Evolutionary conservation across 1,140 invertebrate species (phyloP), one percentile per base, ranked within the genome.

Genomic region (Notospermus geniculatus): DNA sequence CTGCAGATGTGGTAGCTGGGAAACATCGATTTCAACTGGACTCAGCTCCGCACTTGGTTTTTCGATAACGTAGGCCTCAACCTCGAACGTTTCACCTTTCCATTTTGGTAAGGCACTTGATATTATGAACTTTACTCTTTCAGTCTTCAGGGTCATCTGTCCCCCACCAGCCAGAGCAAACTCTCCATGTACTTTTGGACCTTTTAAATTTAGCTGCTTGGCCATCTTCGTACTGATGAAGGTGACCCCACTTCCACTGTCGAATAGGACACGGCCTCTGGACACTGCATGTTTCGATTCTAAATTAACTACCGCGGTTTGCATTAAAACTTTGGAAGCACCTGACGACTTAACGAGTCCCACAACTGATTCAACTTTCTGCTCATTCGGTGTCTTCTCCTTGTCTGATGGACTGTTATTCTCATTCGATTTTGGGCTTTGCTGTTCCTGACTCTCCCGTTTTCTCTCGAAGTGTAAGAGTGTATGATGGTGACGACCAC

Each of bases 141-240:
- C 46, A n/a, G 46, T 50, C n/a, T 50, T 50, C 4, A 50, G 19
- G 46, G 4, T 50, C 46, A 50, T 50, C 5, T 5, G 5, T 7
- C 46, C 46, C 25, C 46, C n/a, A 5, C 46, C 46, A 7, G 46
- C 46, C 4, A 50, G 46, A 9, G 46, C n/a, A n/a, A 50, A 50
- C 25, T 50, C 46, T 50, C 5, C 46, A 19, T 50, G 4, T n/a
- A 27, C 46, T 27, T 7, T 50, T 7, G 25, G 19, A 50, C 46
- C 46, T 7, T n/a, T 19, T 9, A 50, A 27, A 7, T n/a, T n/a
- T 27, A 50, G n/a, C n/a, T 5, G 4, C n/a, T n/a, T 50, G 25
- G 46, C 9, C 46, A 50, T 50, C n/a, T 19, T 23, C 25, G 4
- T 50, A 27, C 46, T 50, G n/a, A 50, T 50, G 46, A 50, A 50